Percentiles rank a stretch among this genome's conserved stretches.
Conservation (phyloP, 2,797 vertebrate genomes). For the Bradypus variegatus region DNA sequence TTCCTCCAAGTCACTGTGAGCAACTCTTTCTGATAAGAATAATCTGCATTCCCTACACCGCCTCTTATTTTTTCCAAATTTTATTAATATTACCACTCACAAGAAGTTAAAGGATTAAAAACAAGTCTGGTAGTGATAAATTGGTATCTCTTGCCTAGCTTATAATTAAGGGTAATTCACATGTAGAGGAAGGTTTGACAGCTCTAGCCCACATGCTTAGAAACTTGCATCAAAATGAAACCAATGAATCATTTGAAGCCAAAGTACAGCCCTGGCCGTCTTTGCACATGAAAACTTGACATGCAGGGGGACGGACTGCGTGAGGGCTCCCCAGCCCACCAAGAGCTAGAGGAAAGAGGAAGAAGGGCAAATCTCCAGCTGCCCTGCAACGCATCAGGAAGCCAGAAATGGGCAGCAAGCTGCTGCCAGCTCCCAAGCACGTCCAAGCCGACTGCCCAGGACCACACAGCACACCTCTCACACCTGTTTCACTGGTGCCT, state of each 20-base stretch:
- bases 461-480: not conserved
- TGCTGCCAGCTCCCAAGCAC: slow-evolving; percentile 51
- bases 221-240: slow-evolving; percentile 58
- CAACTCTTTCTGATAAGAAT: not conserved
- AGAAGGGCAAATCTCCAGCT: not conserved
- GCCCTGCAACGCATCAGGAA: not conserved
- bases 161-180: slow-evolving; percentile 60
- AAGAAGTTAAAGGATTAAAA: slow-evolving; percentile 28
- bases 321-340: not conserved
- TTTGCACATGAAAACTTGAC: slow-evolving; percentile 3
- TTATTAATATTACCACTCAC: not conserved
- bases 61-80: not conserved
- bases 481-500: not conserved
- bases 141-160: slow-evolving; percentile 48
- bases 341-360: not conserved
- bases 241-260: slow-evolving; percentile 56
- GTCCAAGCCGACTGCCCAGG: not conserved
- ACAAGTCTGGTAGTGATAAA: slow-evolving; percentile 48
- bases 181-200: slow-evolving; percentile 56
- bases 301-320: slow-evolving; percentile 37
- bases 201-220: slow-evolving; percentile 34
- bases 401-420: not conserved
- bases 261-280: not conserved
- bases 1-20: not conserved
- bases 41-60: not conserved